Base-by-base conservation (phyloP, 23 tunicate species). In the Clavelina lepadiformis region DNA sequence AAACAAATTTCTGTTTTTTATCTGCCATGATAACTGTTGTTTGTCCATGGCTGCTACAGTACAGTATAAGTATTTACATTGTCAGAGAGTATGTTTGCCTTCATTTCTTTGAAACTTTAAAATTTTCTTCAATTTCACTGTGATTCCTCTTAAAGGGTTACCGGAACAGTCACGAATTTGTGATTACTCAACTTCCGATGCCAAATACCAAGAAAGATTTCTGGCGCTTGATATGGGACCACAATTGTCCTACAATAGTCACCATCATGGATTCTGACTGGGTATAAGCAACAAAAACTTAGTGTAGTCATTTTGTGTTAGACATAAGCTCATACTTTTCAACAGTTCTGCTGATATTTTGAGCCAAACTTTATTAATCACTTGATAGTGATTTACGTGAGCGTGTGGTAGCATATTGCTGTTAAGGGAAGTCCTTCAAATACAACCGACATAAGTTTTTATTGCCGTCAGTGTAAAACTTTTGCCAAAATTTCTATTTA, bases 201-300 rank as follows among this genome's bases (percentile, higher is more conserved):
- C 37, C 53, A n/a, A 52, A 69, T 41, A 88, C 96, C 5, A 49
- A 62, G 30, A 74, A 68, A 38, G 96, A 88, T 47, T 88, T 88
- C 73, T 88, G 96, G 96, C 86, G 74, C 37, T 68, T 88, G 6
- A 65, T 88, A 15, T 88, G 96, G 96, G 96, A 88, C 56, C 68
- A 67, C 46, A 88, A 88, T 31, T 74, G 87, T 51, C 54, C 82
- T 13, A 47, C 59, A 0, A 59, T 88, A n/a, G 44, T 88, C 51
- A 88, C 96, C 0, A 62, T 88, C 29, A 32, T 61, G 5, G 96
- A 88, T 69, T 34, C 72, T 6, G 71, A 79, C 15, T 86, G 80
- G 81, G 84, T 83, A 3, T 41, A 72, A 25, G 11, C 18, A 6
- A 23, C 19, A 13, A 65, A 20, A 45, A 15, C 11, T 61, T 29